Base-by-base conservation (phyloP, 2,113 vertebrate genomes). In the Fulmarus glacialis region DNA sequence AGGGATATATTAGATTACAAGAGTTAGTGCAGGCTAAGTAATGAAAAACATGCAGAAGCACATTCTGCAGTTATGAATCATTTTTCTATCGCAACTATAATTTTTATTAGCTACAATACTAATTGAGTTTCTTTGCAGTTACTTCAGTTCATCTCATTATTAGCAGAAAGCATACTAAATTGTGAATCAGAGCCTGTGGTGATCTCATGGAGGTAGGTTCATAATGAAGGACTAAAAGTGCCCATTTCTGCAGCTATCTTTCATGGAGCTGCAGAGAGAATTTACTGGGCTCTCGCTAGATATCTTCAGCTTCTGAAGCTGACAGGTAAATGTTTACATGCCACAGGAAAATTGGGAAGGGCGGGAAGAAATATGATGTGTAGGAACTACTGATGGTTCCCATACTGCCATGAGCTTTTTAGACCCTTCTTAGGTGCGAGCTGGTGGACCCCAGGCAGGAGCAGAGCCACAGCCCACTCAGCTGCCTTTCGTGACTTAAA, bases 51-150 rank as follows among this genome's bases (percentile, higher is more conserved):
- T 94, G 94, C 94, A 93, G 89, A 89, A 93, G 84, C 96, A 96
- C 70, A 68, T 87, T 96, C 91, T 93, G 82, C 86, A 79, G 86
- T 73, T 93, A 92, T 78, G 77, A 94, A 91, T 95, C 52, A 82
- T 85, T 93, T 95, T 93, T 94, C 78, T 85, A 85, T 89, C 87
- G 75, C 70, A 97, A 88, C 83, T 62, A 82, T 87, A 45, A 74
- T 92, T 95, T 96, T 96, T 89, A 95, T 96, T 95, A 96, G 93
- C 77, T 82, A 53, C 74, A 82, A 73, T 94, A 60, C 91, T 97
- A 96, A 97, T 91, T 95, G 87, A 93, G 67, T 93, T 93, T 95
- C 93, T 96, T 90, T 77, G 91, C 82, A 93, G 93, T 90, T 96
- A 77, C 81, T 91, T 94, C 83, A 85, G 78, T 93, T 95, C 87